Percentiles rank a stretch among this genome's conserved stretches.
Evolutionary conservation across 2,888 invertebrate species (phyloP).

Genomic region (Synergus itoensis): DNA sequence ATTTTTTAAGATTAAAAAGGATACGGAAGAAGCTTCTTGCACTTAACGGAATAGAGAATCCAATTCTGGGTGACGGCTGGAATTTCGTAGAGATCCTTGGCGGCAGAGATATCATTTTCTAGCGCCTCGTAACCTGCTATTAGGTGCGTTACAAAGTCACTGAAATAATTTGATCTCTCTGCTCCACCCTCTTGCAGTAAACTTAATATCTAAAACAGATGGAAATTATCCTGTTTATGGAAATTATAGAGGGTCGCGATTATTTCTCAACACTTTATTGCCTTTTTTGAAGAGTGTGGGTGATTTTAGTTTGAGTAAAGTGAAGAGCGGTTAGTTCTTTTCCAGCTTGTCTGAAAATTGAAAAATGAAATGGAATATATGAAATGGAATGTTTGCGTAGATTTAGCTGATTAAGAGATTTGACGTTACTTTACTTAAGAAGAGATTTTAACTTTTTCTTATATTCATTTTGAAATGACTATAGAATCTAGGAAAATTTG

Average conservation of each 20-base stretch:
- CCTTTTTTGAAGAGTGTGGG: not conserved
- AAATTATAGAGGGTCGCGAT: not conserved
- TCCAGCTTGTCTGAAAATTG: not conserved
- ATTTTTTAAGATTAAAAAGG: conserved; percentile 66
- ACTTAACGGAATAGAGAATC: conserved; percentile 84
- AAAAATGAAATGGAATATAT: not conserved
- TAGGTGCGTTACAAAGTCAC: conserved; percentile 95
- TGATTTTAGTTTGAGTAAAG: not conserved
- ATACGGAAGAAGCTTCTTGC: conserved; percentile 82
- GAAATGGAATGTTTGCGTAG: not conserved
- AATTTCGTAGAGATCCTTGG: conserved; percentile 95
- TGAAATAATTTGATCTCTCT: conserved; percentile 91
- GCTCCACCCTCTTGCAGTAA: conserved; percentile 92
- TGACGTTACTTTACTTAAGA: not conserved
- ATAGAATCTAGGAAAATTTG: not conserved
- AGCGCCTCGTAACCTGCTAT: conserved; percentile 92
- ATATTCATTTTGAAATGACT: not conserved
- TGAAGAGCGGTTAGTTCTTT: not conserved
- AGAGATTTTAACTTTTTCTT: not conserved
- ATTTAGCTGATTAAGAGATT: not conserved
- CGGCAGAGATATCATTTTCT: conserved; percentile 93
- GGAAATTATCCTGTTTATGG: conserved; percentile 26
- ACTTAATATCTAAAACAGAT: conserved; percentile 84
- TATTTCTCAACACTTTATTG: conserved; percentile 22
- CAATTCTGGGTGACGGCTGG: conserved; percentile 94